A percentile compares a stretch with the other conserved stretches of the same genome.
These are phyloP conservation scores for Paramisgurnus dabryanus DNA, from an alignment of 2,113 vertebrate genomes.

Conservation along the genomic window DNA sequence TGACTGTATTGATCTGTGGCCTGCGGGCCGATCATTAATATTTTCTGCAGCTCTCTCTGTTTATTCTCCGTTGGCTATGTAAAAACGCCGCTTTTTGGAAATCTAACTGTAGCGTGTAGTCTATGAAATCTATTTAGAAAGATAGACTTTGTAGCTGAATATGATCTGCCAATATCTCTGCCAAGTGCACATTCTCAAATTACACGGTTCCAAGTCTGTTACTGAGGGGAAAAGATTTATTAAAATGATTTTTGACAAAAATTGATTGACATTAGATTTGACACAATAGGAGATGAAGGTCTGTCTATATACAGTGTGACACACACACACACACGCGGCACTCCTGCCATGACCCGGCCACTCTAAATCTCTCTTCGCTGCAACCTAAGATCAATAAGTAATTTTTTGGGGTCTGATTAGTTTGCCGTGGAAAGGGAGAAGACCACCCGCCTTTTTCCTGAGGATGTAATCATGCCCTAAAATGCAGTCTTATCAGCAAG, in stretches of 20 bases:
- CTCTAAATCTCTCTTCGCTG: slow-evolving; percentile 77
- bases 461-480: slow-evolving; percentile 95
- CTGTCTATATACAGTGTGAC: slow-evolving; percentile 44
- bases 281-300: slow-evolving; percentile 33
- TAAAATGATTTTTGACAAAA: slow-evolving; percentile 55
- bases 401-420: slow-evolving; percentile 99
- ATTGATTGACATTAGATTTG: slow-evolving; percentile 64
- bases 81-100: slow-evolving; percentile 24
- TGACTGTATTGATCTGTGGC: slow-evolving; percentile 21
- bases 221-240: slow-evolving; percentile 55
- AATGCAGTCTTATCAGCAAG: slow-evolving; percentile 77
- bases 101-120: background rate
- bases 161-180: slow-evolving; percentile 27
- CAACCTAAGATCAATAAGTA: slow-evolving; percentile 93
- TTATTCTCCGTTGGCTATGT: slow-evolving; percentile 6
- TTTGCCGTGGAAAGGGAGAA: slow-evolving; percentile 86
- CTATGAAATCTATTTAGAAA: slow-evolving; percentile 1
- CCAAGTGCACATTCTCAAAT: slow-evolving; percentile 18
- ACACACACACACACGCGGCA: slow-evolving; percentile 57
- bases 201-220: slow-evolving; percentile 26
- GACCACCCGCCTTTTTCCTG: slow-evolving; percentile 80
- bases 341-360: slow-evolving; percentile 79
- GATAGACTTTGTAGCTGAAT: background rate
- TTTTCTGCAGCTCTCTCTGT: slow-evolving; percentile 9
- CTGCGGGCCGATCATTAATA: slow-evolving; percentile 27